These are phyloP conservation scores for Microcebus murinus DNA, from an alignment of 2,113 vertebrate species.

Conservation along the genomic window DNA sequence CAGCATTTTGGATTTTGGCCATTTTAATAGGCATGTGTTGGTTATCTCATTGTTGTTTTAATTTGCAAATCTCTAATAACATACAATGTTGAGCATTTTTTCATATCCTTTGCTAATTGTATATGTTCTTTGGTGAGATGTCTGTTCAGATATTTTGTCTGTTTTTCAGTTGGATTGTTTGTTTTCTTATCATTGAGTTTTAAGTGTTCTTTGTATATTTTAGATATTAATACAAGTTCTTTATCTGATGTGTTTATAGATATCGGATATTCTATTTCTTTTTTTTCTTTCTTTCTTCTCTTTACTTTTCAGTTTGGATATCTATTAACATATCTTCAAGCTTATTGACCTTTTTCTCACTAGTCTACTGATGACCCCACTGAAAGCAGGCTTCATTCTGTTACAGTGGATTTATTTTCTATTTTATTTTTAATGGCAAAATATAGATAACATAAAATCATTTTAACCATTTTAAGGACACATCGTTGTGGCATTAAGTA, in stretches of 20 bases:
- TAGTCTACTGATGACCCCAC: background rate
- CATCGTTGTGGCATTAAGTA: background rate
- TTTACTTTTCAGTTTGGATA: background rate
- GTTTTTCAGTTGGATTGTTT: background rate
- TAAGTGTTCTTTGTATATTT: background rate
- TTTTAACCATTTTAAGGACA: background rate
- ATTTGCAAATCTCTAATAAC: background rate
- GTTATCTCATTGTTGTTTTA: background rate
- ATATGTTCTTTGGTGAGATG: background rate
- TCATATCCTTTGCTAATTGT: background rate
- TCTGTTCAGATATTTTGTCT: background rate
- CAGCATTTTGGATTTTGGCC: background rate
- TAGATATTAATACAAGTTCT: background rate
- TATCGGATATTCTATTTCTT: background rate
- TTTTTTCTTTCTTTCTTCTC: background rate
- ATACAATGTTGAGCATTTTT: background rate
- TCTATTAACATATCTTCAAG: background rate
- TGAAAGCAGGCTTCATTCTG: background rate
- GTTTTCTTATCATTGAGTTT: background rate
- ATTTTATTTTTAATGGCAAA: background rate
- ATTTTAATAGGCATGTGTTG: background rate
- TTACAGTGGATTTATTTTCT: background rate
- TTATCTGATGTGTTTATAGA: background rate
- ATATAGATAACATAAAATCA: background rate
- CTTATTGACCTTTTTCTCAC: background rate